Evolutionary conservation across 1,140 invertebrate species (phyloP).

Genomic region (Popillia japonica): DNA sequence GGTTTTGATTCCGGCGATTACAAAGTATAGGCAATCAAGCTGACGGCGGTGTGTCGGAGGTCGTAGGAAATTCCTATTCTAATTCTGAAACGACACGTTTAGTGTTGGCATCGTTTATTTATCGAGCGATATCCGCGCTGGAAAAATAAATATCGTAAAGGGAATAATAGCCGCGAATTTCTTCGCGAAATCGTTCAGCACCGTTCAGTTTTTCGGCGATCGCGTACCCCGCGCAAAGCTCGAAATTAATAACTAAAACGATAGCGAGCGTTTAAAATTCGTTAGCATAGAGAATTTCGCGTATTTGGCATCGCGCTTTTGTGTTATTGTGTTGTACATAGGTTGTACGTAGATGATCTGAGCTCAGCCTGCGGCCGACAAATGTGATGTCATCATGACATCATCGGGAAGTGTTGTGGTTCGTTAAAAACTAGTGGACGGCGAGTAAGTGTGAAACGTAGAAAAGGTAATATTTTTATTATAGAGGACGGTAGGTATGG

Average conservation of each 20-base stretch:
- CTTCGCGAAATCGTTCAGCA: neutral
- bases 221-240: neutral
- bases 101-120: constrained; percentile 17
- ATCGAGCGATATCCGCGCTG: neutral
- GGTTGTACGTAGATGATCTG: constrained; percentile 9
- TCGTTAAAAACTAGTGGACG: constrained; percentile 30
- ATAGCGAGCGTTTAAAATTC: constrained; percentile 28
- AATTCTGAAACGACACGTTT: constrained; percentile 7
- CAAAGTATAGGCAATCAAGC: too few species aligned
- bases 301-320: constrained; percentile 20
- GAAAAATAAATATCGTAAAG: too few species aligned
- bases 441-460: neutral
- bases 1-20: neutral
- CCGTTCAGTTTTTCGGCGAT: neutral
- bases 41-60: too few species aligned
- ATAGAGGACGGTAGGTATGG: neutral
- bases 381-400: constrained; percentile 60
- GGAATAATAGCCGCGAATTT: constrained; percentile 20
- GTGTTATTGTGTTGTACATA: neutral
- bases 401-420: constrained; percentile 58
- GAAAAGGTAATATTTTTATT: neutral
- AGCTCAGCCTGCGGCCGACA: constrained; percentile 53
- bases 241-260: neutral
- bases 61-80: too few species aligned
- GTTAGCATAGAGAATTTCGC: constrained; percentile 13